Conservation (phyloP, 1,140 invertebrate species). For the Pseudobourletiella spinata region DNA sequence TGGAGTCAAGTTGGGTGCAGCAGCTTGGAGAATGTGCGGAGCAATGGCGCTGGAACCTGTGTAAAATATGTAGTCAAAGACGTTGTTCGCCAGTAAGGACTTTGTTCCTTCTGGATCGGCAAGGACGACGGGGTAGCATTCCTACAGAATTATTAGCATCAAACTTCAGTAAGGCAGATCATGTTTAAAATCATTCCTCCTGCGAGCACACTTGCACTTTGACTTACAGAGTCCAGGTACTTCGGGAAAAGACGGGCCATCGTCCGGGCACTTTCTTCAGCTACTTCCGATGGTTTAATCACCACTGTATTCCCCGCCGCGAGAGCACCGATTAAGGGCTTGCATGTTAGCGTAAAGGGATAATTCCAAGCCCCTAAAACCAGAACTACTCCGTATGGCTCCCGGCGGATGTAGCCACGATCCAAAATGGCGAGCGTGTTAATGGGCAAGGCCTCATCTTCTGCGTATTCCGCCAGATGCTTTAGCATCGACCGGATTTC, state of each 20-base stretch:
- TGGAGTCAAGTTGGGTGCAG: conserved; percentile 54
- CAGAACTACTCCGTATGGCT: conserved; percentile 21
- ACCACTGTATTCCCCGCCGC: conserved; percentile 55
- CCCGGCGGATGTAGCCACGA: conserved; percentile 11
- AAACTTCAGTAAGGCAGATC: background rate
- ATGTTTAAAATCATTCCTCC: background rate
- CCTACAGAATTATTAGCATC: conserved; percentile 36
- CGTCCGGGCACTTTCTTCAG: conserved; percentile 44
- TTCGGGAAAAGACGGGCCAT: conserved; percentile 48
- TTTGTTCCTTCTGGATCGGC: conserved; percentile 49
- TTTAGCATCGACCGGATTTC: conserved; percentile 9
- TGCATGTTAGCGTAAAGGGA: conserved; percentile 9
- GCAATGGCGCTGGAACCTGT: conserved; percentile 52
- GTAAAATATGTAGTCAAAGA: conserved; percentile 57
- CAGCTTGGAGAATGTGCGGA: conserved; percentile 49
- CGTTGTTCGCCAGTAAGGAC: conserved; percentile 46
- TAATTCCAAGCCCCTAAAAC: conserved; percentile 25
- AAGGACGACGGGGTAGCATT: conserved; percentile 45
- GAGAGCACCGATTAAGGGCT: conserved; percentile 38
- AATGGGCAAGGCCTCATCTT: conserved; percentile 7
- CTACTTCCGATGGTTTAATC: conserved; percentile 55
- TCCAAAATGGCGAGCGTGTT: conserved; percentile 24
- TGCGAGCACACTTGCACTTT: background rate
- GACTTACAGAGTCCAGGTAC: conserved; percentile 49
- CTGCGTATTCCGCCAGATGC: conserved; percentile 16